Conservation (phyloP, 2,888 invertebrate species). For the Tethea ocularis region DNA sequence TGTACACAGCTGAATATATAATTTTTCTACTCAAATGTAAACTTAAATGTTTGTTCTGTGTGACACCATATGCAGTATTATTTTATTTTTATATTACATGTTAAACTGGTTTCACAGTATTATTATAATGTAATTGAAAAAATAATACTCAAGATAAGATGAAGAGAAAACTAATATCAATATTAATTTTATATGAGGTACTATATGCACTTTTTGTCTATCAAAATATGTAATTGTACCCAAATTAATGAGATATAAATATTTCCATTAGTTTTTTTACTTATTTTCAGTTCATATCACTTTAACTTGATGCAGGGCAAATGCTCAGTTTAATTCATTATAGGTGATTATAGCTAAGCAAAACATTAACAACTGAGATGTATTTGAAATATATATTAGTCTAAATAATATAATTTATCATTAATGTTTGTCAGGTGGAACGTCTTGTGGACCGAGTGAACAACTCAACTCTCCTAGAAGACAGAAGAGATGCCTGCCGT, state of each 20-base stretch:
- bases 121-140: too few species aligned
- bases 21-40: not conserved
- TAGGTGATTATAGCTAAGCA: too few species aligned
- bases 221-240: not conserved
- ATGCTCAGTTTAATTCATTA: too few species aligned
- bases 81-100: not conserved
- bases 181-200: conserved; percentile 6
- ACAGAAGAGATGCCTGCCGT: conserved; percentile 97
- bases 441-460: conserved; percentile 95
- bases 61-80: conserved; percentile 14
- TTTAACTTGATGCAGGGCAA: too few species aligned
- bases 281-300: too few species aligned
- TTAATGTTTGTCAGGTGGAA: conserved; percentile 88
- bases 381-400: too few species aligned
- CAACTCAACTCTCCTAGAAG: conserved; percentile 96
- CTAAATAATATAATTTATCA: conserved; percentile 21
- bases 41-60: not conserved
- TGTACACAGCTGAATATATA: not conserved
- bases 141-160: not conserved
- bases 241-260: too few species aligned
- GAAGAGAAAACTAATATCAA: not conserved
- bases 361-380: too few species aligned
- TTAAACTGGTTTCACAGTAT: too few species aligned
- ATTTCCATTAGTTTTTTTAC: too few species aligned
- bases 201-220: conserved; percentile 2